Evolutionary conservation across 2,113 vertebrate species (phyloP).

Genomic region (Antidorcas marsupialis): DNA sequence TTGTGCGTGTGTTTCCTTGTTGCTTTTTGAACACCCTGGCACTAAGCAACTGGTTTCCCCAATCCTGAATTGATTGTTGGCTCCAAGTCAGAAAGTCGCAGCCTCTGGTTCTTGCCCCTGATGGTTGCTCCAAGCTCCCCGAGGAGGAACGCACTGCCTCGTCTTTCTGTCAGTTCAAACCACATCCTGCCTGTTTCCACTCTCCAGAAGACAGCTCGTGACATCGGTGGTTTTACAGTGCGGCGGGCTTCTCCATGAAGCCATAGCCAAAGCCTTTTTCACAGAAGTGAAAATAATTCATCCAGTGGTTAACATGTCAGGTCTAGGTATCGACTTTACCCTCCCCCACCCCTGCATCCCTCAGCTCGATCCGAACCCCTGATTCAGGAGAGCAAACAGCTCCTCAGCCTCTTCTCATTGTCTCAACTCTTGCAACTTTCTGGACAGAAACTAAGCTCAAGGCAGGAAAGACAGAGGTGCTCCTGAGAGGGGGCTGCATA

Average conservation of each 20-base stretch:
- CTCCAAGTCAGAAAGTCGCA: not conserved
- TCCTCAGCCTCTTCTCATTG: not conserved
- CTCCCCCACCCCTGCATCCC: not conserved
- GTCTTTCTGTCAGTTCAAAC: conserved; percentile 62
- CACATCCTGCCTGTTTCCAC: conserved; percentile 71
- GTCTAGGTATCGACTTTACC: not conserved
- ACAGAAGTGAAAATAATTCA: conserved; percentile 41
- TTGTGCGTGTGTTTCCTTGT: not conserved
- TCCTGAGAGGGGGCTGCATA: fast-evolving
- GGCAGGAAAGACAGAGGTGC: not conserved
- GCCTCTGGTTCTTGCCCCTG: not conserved
- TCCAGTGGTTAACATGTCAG: not conserved
- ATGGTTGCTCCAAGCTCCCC: not conserved
- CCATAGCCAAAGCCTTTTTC: not conserved
- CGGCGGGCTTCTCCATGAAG: not conserved
- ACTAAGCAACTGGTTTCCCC: too few species aligned
- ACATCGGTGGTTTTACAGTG: not conserved
- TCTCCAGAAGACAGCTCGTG: conserved; percentile 21
- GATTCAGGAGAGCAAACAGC: not conserved
- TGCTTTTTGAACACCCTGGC: not conserved
- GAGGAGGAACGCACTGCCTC: not conserved
- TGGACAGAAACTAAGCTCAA: not conserved
- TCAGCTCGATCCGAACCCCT: not conserved
- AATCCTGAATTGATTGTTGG: not conserved
- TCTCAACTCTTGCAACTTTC: not conserved